Evolutionary conservation across 2,113 vertebrate species (phyloP).

Genomic region (Hypocryptadius cinnamomeus): DNA sequence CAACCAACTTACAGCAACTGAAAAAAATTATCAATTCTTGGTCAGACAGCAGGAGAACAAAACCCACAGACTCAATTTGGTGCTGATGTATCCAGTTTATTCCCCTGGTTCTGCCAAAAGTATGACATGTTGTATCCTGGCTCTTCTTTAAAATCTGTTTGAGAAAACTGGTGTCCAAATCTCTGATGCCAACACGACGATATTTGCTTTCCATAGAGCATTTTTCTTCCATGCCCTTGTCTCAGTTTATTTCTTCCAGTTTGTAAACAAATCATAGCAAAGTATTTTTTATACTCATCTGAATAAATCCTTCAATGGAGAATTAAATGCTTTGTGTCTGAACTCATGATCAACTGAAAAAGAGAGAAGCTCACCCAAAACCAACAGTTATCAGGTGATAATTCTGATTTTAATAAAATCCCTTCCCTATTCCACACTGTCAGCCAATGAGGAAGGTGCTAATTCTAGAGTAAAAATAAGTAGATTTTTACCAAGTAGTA

Average conservation of each 20-base stretch:
- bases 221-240: neutral
- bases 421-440: neutral
- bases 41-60: neutral
- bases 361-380: neutral
- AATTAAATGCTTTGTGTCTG: neutral
- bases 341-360: neutral
- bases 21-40: neutral
- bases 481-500: neutral
- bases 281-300: neutral
- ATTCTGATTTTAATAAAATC: neutral
- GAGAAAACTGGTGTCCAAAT: neutral
- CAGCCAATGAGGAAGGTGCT: neutral
- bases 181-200: neutral
- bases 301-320: neutral
- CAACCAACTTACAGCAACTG: neutral
- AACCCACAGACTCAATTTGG: neutral
- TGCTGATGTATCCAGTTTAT: neutral
- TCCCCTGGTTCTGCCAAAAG: neutral
- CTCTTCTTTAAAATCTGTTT: neutral
- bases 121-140: neutral
- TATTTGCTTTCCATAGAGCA: neutral
- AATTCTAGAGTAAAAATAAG: neutral
- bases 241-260: neutral
- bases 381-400: neutral
- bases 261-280: neutral